These are phyloP conservation scores for Frankliniella intonsa DNA, from an alignment of 2,888 invertebrate species.

Conservation along the genomic window DNA sequence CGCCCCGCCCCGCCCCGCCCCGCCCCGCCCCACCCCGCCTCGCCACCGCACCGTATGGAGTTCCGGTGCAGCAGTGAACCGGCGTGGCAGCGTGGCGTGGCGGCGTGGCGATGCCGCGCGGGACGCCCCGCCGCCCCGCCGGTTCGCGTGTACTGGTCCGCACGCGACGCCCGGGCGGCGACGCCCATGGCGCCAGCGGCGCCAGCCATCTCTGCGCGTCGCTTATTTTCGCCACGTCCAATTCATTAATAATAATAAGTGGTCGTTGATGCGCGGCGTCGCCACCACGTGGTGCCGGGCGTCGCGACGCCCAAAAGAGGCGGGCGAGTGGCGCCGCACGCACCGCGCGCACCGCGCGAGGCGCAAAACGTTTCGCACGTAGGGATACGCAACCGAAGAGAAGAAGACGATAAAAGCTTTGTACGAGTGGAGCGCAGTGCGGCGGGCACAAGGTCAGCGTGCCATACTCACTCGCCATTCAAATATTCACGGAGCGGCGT, in stretches of 20 bases:
- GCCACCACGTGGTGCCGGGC: too few relatives aligned
- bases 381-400: too few relatives aligned
- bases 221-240: too few relatives aligned
- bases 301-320: too few relatives aligned
- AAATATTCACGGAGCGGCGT: background rate
- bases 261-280: too few relatives aligned
- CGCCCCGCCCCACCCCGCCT: background rate
- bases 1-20: constrained; percentile 15
- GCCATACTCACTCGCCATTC: constrained; percentile 15
- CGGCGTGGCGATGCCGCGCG: background rate
- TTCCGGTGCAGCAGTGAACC: background rate
- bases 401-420: too few relatives aligned
- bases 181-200: background rate
- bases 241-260: too few relatives aligned
- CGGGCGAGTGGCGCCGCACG: too few relatives aligned
- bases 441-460: background rate
- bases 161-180: background rate
- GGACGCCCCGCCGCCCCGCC: background rate
- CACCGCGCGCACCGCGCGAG: too few relatives aligned
- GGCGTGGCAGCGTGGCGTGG: too few relatives aligned
- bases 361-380: too few relatives aligned
- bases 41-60: background rate
- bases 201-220: background rate
- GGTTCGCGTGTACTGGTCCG: background rate
- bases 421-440: too few relatives aligned